phyloP scores from a whole-genome alignment of 2,113 vertebrate species.

The Vulpes lagopus region DNA sequence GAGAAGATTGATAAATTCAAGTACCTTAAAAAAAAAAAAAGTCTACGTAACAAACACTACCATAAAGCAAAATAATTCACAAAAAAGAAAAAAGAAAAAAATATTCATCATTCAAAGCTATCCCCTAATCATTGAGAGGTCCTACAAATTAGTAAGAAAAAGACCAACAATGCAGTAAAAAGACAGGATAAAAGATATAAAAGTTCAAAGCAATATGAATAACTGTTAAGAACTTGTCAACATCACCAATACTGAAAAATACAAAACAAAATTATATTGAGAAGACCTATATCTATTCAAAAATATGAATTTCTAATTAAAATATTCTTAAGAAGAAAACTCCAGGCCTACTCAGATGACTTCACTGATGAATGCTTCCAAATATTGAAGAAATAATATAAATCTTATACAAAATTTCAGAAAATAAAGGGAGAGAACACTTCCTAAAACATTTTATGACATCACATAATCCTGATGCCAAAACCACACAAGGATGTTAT shows the following conservation, averaged over 20 bases:
- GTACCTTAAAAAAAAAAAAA: not conserved
- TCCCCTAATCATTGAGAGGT: not conserved
- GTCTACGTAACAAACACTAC: not conserved
- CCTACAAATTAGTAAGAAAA: not conserved
- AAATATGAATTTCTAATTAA: conserved; percentile 39
- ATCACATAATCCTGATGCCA: not conserved
- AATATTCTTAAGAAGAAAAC: conserved; percentile 45
- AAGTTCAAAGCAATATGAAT: not conserved
- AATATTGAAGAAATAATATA: conserved; percentile 13
- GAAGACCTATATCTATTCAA: not conserved
- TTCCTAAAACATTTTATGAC: not conserved
- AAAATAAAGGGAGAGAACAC: conserved; percentile 28
- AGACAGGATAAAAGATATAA: not conserved
- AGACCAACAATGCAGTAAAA: not conserved
- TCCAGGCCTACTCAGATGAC: not conserved
- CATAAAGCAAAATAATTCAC: conserved; percentile 37
- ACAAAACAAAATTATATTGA: not conserved
- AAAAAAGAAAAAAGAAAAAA: conserved; percentile 47
- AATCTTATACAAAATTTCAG: conserved; percentile 28
- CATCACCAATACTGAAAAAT: not conserved
- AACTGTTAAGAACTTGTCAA: not conserved
- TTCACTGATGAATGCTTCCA: not conserved
- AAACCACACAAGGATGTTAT: not conserved
- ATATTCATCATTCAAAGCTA: not conserved
- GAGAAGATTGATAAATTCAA: conserved; percentile 31